Evolutionary conservation across 2,113 vertebrate genomes (phyloP).

Genomic region (Mohoua ochrocephala): DNA sequence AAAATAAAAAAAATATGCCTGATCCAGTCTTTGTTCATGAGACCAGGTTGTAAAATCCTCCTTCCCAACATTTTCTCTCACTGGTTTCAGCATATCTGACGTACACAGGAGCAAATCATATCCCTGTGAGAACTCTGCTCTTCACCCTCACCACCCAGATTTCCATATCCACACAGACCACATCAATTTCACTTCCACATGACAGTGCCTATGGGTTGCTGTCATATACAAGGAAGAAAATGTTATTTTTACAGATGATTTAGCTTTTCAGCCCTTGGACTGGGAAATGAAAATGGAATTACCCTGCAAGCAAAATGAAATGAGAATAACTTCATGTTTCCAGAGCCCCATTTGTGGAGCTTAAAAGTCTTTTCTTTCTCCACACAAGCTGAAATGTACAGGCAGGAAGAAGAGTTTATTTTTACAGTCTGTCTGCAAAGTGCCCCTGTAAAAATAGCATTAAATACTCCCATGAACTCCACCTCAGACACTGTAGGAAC

Average conservation of each 20-base stretch:
- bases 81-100: background rate
- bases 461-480: background rate
- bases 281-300: background rate
- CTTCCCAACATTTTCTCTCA: background rate
- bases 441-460: background rate
- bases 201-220: background rate
- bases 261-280: background rate
- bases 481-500: background rate
- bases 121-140: background rate
- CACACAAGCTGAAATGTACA: background rate
- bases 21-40: background rate
- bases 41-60: background rate
- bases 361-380: background rate
- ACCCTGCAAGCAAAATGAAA: background rate
- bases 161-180: background rate
- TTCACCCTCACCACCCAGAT: background rate
- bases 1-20: background rate
- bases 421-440: background rate
- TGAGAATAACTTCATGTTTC: background rate
- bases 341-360: background rate
- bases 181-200: background rate
- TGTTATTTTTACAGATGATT: slow-evolving; percentile 13
- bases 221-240: background rate
- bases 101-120: background rate
- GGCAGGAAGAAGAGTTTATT: background rate